Evolutionary conservation across 2,888 invertebrate species (phyloP), one percentile per base, ranked within the genome.

Genomic region (Ecdyonurus torrentis): DNA sequence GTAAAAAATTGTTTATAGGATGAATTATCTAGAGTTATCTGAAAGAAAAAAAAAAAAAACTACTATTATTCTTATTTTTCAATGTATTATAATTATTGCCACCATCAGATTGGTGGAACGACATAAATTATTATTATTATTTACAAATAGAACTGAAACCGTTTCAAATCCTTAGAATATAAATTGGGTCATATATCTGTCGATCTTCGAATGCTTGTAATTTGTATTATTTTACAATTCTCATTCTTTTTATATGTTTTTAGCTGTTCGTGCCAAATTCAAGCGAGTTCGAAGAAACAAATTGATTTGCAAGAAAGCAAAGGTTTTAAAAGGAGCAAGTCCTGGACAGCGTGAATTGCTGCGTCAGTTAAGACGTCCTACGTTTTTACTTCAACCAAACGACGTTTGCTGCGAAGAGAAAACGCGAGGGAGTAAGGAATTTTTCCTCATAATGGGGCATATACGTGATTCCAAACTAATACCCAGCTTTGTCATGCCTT

Each of bases 401-500:
- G 74, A 74, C 63, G 69, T 71, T n/a, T 75, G 74, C 67, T 76
- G 76, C 65, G 70, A 70, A 10, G 70, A 71, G 22, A 69, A 72
- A 25, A 67, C 69, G 50, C 69, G 70, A 23, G 69, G 67, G 22
- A 67, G 64, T 64, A 67, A 65, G 63, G 69, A 69, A n/a, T 69
- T 70, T 53, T 75, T 72, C 67, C 72, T 76, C 63, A 72, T 77
- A 61, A 76, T 76, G 75, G 76, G 74, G 2, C 66, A 69, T 18
- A 69, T 67, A 20, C 67, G 69, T 53, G 70, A 72, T 58, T 65
- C 67, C 2, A 70, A 70, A 23, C 70, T 75, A 2, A 69, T 72
- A 10, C 73, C 74, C 7, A 75, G 72, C 19, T 75, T 77, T 69
- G 73, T 76, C 66, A 73, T 76, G 73, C 73, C 73, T n/a, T 76